Conservation (phyloP, 2,888 invertebrate genomes). For the Tenthredo mesomela region DNA sequence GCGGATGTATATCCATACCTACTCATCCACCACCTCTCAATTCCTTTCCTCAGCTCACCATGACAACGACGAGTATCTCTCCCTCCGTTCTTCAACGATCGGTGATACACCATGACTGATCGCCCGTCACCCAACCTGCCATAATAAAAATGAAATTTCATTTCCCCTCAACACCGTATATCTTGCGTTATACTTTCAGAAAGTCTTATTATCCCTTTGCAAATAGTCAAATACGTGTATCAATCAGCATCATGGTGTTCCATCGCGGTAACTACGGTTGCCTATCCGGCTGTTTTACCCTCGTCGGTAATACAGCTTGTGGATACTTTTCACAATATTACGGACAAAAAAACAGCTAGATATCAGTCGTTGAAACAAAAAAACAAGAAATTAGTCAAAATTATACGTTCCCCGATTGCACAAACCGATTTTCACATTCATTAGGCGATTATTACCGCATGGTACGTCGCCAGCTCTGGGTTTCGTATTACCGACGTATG, state of each 20-base stretch:
- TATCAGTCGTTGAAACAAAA: background rate
- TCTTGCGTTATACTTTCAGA: constrained; percentile 10
- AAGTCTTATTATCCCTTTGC: background rate
- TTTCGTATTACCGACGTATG: background rate
- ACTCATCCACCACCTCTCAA: background rate
- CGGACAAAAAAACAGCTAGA: background rate
- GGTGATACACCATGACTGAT: constrained; percentile 50
- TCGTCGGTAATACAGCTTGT: background rate
- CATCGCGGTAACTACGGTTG: background rate
- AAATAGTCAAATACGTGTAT: background rate
- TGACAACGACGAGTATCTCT: constrained; percentile 37
- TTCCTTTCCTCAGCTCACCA: constrained; percentile 30
- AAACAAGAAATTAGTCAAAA: background rate
- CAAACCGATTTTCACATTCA: background rate
- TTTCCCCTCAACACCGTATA: background rate
- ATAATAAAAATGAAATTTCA: background rate
- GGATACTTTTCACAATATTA: background rate
- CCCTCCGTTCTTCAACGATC: background rate
- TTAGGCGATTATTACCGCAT: background rate
- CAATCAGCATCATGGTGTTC: too few species aligned
- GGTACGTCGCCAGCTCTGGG: background rate
- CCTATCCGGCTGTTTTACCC: background rate
- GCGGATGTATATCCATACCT: background rate
- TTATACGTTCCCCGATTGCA: background rate
- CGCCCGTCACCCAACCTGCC: constrained; percentile 34